These are phyloP conservation scores for Heliconius cydno DNA, from an alignment of 2,888 invertebrate species.

Conservation along the genomic window DNA sequence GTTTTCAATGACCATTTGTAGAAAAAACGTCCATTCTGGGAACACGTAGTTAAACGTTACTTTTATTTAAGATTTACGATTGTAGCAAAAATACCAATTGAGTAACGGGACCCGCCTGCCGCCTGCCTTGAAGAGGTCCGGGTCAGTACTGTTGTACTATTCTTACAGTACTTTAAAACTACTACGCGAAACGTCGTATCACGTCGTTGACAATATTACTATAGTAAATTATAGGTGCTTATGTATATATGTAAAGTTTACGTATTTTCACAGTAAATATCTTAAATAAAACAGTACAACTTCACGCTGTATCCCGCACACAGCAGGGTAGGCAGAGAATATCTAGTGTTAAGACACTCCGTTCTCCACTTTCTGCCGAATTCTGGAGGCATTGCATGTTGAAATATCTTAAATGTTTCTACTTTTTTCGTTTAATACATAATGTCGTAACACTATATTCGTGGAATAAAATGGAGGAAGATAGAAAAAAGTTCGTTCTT, in stretches of 20 bases:
- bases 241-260: background rate
- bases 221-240: background rate
- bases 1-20: background rate
- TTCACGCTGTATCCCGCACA: too few relatives aligned
- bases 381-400: too few relatives aligned
- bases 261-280: background rate
- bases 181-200: conserved; percentile 6
- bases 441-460: too few relatives aligned
- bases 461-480: too few relatives aligned
- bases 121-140: conserved; percentile 44
- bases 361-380: too few relatives aligned
- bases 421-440: background rate
- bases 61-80: conserved; percentile 41
- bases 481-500: too few relatives aligned
- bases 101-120: conserved; percentile 40
- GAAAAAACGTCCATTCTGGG: background rate
- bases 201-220: conserved; percentile 8
- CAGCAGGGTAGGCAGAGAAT: too few relatives aligned
- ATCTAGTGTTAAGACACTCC: too few relatives aligned
- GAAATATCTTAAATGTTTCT: background rate
- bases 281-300: too few relatives aligned
- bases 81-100: conserved; percentile 42
- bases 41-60: conserved; percentile 31
- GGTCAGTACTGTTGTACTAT: conserved; percentile 42
- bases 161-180: conserved; percentile 32